These are phyloP conservation scores for Heliconius nattereri DNA, from an alignment of 1,140 invertebrate species.

Conservation along the genomic window DNA sequence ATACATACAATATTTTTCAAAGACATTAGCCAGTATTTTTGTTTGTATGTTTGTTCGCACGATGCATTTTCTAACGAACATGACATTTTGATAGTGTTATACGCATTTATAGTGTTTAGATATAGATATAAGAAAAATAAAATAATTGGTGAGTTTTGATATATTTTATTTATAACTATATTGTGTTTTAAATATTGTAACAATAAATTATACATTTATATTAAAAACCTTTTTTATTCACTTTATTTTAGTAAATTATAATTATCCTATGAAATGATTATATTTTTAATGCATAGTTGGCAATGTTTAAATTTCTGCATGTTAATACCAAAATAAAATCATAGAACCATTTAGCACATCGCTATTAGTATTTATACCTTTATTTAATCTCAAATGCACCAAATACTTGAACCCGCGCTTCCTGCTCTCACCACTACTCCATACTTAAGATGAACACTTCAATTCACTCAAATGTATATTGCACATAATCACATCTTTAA, in stretches of 20 bases:
- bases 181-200: conserved; percentile 30
- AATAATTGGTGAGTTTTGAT: conserved; percentile 15
- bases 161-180: conserved; percentile 33
- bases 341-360: too few relatives aligned
- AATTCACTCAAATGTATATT: too few relatives aligned
- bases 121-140: conserved; percentile 19
- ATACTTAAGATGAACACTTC: too few relatives aligned
- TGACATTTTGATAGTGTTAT: conserved; percentile 23
- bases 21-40: conserved; percentile 8
- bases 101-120: conserved; percentile 26
- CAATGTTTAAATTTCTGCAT: too few relatives aligned
- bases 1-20: not conserved
- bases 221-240: not conserved
- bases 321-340: too few relatives aligned
- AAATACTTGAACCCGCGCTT: too few relatives aligned
- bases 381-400: too few relatives aligned
- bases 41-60: not conserved
- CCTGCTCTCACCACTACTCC: too few relatives aligned
- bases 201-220: conserved; percentile 28
- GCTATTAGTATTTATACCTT: too few relatives aligned
- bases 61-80: conserved; percentile 5
- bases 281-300: too few relatives aligned
- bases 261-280: too few relatives aligned
- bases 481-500: too few relatives aligned
- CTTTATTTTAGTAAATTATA: not conserved